Evolutionary conservation across 2,888 invertebrate genomes (phyloP).

Genomic region (Hydrotaea cyrtoneurina): DNA sequence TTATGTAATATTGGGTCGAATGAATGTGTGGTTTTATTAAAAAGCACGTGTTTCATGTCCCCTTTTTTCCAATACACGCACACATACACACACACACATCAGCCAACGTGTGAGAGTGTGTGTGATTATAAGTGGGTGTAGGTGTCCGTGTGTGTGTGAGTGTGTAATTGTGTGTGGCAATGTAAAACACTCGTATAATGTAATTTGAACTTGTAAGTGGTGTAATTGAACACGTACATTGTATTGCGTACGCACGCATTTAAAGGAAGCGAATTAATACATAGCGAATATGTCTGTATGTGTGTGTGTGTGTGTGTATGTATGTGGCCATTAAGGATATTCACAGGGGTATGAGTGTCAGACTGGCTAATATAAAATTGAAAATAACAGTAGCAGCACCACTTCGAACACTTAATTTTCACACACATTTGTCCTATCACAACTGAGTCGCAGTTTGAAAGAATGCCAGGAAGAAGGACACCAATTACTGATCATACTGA

Average conservation of each 20-base stretch:
- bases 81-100: too few relatives aligned
- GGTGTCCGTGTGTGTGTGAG: background rate
- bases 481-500: too few relatives aligned
- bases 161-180: conserved; percentile 1
- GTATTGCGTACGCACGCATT: background rate
- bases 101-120: too few relatives aligned
- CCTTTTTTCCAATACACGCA: background rate
- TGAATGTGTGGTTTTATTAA: background rate
- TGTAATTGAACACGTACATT: conserved; percentile 27
- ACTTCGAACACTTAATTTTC: too few relatives aligned
- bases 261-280: conserved; percentile 15
- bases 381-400: too few relatives aligned
- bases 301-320: background rate
- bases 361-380: background rate
- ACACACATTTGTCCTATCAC: too few relatives aligned
- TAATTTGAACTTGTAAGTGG: conserved; percentile 31
- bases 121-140: too few relatives aligned
- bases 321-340: background rate
- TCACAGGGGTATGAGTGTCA: background rate
- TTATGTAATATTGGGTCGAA: too few relatives aligned
- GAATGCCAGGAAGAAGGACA: too few relatives aligned
- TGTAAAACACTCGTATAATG: conserved; percentile 16
- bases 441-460: too few relatives aligned
- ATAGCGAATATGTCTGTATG: background rate
- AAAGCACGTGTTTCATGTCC: conserved; percentile 10